phyloP scores from a whole-genome alignment of 2,113 vertebrate genomes.

The Acrocephalus kingi region DNA sequence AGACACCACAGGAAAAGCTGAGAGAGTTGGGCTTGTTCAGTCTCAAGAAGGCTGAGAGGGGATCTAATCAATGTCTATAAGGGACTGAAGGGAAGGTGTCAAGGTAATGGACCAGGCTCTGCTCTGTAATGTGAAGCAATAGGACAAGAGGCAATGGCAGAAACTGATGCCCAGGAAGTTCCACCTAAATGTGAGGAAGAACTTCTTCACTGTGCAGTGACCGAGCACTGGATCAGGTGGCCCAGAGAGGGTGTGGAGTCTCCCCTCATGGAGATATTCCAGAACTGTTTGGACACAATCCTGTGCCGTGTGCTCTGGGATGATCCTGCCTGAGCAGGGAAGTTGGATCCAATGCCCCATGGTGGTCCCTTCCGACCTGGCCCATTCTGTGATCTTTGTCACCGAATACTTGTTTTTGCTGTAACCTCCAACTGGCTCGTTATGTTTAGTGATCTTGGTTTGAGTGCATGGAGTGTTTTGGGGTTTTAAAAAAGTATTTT shows the following conservation, averaged over 20 bases:
- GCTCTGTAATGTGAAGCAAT: not conserved
- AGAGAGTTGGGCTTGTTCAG: not conserved
- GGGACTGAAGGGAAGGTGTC: not conserved
- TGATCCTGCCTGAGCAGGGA: not conserved
- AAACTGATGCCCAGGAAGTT: not conserved
- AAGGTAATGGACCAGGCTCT: not conserved
- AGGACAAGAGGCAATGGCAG: not conserved
- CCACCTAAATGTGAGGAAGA: not conserved
- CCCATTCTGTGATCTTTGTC: not conserved
- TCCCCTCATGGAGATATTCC: not conserved
- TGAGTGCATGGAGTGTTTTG: not conserved
- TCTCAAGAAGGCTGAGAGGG: not conserved
- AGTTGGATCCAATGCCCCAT: not conserved
- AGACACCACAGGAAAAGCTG: not conserved
- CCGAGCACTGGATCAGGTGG: not conserved
- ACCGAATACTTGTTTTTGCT: not conserved
- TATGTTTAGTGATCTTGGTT: not conserved
- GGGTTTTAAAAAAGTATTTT: accelerated
- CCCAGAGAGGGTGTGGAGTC: not conserved
- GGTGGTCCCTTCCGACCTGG: not conserved
- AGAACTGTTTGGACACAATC: not conserved
- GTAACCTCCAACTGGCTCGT: not conserved
- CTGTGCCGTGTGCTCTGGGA: not conserved
- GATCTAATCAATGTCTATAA: not conserved
- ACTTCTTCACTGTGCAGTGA: not conserved